Evolutionary conservation across 1,140 invertebrate genomes (phyloP).

Genomic region (Pentalonia nigronervosa): DNA sequence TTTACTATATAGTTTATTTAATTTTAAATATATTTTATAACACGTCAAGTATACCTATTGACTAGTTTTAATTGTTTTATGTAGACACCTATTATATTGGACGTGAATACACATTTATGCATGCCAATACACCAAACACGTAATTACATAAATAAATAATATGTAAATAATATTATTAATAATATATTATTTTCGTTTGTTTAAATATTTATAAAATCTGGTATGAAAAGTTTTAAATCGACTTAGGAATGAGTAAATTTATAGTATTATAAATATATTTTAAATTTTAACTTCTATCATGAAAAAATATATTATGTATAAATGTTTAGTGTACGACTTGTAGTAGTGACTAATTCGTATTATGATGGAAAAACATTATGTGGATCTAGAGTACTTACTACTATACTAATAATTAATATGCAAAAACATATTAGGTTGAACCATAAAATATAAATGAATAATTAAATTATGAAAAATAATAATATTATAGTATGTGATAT

Average conservation of each 20-base stretch:
- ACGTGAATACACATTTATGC: neutral
- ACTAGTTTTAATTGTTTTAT: neutral
- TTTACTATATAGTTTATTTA: neutral
- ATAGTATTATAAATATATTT: too few species aligned
- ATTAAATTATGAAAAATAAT: neutral
- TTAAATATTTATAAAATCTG: too few species aligned
- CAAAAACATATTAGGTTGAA: neutral
- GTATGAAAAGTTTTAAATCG: too few species aligned
- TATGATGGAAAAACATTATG: too few species aligned
- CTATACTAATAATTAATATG: too few species aligned
- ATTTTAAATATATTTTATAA: neutral
- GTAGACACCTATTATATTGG: neutral
- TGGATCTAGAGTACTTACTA: too few species aligned
- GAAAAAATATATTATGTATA: neutral
- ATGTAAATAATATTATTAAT: too few species aligned
- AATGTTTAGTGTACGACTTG: neutral
- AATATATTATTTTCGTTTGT: too few species aligned
- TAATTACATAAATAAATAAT: neutral
- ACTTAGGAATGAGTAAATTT: too few species aligned
- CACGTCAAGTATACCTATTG: neutral
- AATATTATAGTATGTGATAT: neutral
- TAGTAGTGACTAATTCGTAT: too few species aligned
- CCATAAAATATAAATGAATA: neutral
- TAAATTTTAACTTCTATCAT: too few species aligned
- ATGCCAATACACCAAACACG: neutral